phyloP scores from a whole-genome alignment of 2,113 vertebrate species.

The Egretta garzetta region DNA sequence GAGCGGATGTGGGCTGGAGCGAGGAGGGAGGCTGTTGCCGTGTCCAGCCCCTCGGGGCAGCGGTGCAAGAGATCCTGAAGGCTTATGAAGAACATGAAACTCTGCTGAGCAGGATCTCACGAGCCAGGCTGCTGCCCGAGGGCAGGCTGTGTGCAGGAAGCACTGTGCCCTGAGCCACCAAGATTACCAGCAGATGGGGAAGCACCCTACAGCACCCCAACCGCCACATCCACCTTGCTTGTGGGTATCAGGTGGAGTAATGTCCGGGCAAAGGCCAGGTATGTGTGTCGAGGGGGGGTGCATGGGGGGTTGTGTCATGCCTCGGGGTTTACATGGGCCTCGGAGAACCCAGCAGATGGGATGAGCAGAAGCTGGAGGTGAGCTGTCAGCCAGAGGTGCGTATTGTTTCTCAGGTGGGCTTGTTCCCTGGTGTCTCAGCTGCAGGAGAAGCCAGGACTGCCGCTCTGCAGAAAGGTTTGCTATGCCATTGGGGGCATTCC shows the following conservation, averaged over 20 bases:
- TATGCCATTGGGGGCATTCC: conserved; percentile 75
- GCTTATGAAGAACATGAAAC: not conserved
- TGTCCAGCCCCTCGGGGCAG: not conserved
- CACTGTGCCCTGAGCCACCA: not conserved
- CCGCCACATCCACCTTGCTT: not conserved
- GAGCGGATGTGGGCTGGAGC: not conserved
- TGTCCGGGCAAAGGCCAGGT: not conserved
- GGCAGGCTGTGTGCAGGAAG: not conserved
- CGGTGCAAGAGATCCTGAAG: not conserved
- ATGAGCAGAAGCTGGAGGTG: not conserved
- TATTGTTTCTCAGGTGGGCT: not conserved
- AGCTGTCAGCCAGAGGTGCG: not conserved
- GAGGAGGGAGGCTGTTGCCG: not conserved
- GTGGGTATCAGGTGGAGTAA: not conserved
- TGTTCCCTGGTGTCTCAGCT: not conserved
- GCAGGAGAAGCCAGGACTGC: conserved; percentile 41
- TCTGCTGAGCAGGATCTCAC: not conserved
- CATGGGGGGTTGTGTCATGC: not conserved
- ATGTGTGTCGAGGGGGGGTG: not conserved
- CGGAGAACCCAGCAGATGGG: accelerated
- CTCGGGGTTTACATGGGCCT: not conserved
- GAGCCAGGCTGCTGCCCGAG: not conserved
- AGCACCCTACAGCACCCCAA: not conserved
- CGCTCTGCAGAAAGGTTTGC: conserved; percentile 71
- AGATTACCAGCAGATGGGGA: not conserved